Conservation (phyloP, 2,113 vertebrate genomes). For the Ictalurus punctatus region DNA sequence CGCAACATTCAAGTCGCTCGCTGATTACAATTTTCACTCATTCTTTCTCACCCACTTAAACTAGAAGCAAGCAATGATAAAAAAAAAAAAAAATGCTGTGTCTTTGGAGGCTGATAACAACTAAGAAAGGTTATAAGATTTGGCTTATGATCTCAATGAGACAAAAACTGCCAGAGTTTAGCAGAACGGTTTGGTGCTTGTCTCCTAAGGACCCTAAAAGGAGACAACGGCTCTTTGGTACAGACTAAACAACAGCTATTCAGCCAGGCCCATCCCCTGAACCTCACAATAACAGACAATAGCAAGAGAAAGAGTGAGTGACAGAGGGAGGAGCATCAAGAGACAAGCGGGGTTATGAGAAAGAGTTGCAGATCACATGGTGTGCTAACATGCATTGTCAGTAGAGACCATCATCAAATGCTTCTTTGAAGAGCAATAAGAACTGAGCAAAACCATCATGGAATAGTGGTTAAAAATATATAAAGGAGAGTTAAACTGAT, state of each 20-base stretch:
- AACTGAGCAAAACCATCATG: neutral
- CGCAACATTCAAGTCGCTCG: neutral
- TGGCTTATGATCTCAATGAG: neutral
- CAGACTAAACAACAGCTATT: conserved; percentile 66
- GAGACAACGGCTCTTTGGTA: conserved; percentile 67
- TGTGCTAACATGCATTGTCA: conserved; percentile 14
- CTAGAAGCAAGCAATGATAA: neutral
- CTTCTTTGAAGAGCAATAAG: conserved; percentile 6
- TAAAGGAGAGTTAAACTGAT: neutral
- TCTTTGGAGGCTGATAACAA: conserved; percentile 1
- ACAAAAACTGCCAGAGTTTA: conserved; percentile 9
- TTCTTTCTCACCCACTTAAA: conserved; percentile 11
- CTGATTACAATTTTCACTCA: neutral
- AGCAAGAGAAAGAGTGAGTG: conserved; percentile 47
- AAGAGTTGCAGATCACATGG: conserved; percentile 28
- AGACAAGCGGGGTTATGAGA: conserved; percentile 41
- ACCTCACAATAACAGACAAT: conserved; percentile 56
- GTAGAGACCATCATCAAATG: neutral
- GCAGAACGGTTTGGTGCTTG: conserved; percentile 5
- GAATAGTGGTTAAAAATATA: neutral
- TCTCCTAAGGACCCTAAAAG: conserved; percentile 52
- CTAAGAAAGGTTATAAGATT: neutral
- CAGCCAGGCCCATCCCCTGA: conserved; percentile 42
- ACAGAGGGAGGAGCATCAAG: conserved; percentile 15
- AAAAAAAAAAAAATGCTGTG: neutral